Evolutionary conservation across 2,113 vertebrate species (phyloP).

Genomic region (Serilophus lunatus): DNA sequence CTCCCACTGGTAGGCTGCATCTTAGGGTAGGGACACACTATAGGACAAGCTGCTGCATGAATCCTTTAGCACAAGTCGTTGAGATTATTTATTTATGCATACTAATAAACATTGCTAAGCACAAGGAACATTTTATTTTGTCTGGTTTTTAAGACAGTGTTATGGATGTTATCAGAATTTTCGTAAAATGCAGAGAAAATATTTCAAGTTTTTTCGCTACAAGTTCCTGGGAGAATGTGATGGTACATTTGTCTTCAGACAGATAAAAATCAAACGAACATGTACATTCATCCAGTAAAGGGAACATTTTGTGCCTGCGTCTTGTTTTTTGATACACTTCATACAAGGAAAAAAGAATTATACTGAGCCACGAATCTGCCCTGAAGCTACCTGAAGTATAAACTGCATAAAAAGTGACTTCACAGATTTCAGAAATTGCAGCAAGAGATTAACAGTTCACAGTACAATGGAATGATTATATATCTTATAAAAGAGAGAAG

Average conservation of each 20-base stretch:
- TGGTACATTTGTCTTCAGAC: background rate
- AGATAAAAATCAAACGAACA: conserved; percentile 12
- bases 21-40: background rate
- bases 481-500: conserved; percentile 36
- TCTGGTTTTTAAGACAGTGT: background rate
- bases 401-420: conserved; percentile 33
- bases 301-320: conserved; percentile 1
- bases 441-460: conserved; percentile 31
- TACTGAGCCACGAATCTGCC: background rate
- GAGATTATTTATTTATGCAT: background rate
- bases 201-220: background rate
- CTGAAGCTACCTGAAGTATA: conserved; percentile 23
- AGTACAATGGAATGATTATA: conserved; percentile 33
- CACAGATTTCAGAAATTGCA: conserved; percentile 34
- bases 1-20: background rate
- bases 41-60: background rate
- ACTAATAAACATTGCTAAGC: background rate
- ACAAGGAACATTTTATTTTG: background rate
- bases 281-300: background rate
- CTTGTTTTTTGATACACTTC: conserved; percentile 7
- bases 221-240: background rate
- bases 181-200: background rate
- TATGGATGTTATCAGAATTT: background rate
- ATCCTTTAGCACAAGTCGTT: background rate
- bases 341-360: background rate